Percentiles rank a stretch among this genome's conserved stretches.
Conservation (phyloP, 37 sponge, comb jelly and placozoan species). For the Beroe ovata region DNA sequence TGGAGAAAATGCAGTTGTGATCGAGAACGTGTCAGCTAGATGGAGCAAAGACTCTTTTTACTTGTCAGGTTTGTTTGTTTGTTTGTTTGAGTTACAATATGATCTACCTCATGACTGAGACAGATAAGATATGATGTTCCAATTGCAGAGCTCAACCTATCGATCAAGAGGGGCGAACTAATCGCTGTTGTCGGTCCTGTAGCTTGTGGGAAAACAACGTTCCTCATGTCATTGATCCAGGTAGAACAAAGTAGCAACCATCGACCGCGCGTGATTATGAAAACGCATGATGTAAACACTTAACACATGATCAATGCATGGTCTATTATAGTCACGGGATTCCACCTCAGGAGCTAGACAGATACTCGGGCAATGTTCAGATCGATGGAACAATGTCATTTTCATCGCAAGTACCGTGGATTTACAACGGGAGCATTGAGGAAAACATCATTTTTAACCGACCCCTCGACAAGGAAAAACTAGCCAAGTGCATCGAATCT, state of each 20-base stretch:
- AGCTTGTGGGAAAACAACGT: conserved; percentile 55
- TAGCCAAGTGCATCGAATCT: not conserved
- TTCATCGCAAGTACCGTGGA: conserved; percentile 56
- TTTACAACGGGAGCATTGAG: conserved; percentile 52
- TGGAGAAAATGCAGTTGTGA: not conserved
- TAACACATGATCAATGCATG: too few relatives aligned
- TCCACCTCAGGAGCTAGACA: conserved; percentile 5
- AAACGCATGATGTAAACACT: too few relatives aligned
- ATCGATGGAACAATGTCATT: not conserved
- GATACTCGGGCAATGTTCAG: not conserved
- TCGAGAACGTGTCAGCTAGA: not conserved
- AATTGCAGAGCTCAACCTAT: conserved; percentile 20
- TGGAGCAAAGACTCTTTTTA: not conserved
- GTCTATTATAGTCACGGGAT: too few relatives aligned
- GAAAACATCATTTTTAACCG: conserved; percentile 60
- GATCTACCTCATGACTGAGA: too few relatives aligned
- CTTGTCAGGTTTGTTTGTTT: not conserved
- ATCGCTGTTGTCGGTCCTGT: conserved; percentile 57
- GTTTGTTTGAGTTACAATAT: too few relatives aligned
- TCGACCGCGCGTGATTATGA: too few relatives aligned
- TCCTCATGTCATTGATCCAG: conserved; percentile 42
- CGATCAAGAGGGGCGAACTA: conserved; percentile 10
- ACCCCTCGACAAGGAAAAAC: conserved; percentile 31
- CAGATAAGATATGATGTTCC: too few relatives aligned
- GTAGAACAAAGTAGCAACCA: too few relatives aligned